These are phyloP conservation scores for Melitaea athalia DNA, from an alignment of 2,888 invertebrate species.

Conservation along the genomic window DNA sequence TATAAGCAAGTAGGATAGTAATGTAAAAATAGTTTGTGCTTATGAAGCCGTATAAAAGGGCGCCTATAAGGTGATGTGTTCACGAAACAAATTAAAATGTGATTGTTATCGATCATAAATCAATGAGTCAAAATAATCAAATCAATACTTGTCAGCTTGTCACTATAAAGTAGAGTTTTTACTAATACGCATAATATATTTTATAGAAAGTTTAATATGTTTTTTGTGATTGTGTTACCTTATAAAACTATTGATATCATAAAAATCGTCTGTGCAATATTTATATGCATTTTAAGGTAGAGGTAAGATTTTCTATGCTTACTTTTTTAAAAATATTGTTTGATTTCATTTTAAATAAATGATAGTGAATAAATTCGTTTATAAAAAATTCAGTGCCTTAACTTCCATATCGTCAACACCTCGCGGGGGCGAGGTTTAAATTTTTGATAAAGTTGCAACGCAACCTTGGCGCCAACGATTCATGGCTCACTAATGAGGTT, in stretches of 20 bases:
- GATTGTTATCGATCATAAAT: background rate
- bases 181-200: no score
- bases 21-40: constrained; percentile 1
- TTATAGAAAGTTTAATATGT: no score
- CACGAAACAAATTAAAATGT: background rate
- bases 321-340: background rate
- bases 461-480: constrained; percentile 53
- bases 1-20: constrained; percentile 34
- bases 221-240: no score
- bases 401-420: constrained; percentile 16
- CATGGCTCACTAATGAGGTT: constrained; percentile 52
- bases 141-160: background rate
- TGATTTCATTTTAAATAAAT: background rate
- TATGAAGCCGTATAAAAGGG: constrained; percentile 3
- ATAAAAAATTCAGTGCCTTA: constrained; percentile 3
- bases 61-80: background rate
- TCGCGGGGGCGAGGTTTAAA: constrained; percentile 46
- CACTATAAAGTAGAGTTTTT: no score
- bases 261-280: no score
- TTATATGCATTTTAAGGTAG: no score
- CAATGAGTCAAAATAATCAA: background rate
- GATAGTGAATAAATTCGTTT: background rate
- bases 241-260: no score
- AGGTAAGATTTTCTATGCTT: no score
- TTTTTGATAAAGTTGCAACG: constrained; percentile 47